Evolutionary conservation across 2,113 vertebrate genomes (phyloP).

Genomic region (Anolis carolinensis): DNA sequence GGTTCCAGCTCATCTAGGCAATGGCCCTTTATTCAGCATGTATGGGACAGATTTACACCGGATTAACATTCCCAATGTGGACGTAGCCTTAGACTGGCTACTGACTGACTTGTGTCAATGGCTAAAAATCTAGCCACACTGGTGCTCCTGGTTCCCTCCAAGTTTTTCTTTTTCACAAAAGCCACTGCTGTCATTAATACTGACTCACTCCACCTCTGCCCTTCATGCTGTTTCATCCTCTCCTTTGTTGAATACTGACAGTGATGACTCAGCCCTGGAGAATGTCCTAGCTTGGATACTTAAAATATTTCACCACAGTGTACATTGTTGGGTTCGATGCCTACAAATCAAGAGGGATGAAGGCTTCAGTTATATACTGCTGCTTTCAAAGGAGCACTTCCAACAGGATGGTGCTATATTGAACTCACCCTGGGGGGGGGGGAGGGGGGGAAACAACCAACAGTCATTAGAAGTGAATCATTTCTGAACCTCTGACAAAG

Average conservation of each 20-base stretch:
- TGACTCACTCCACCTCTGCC: not conserved
- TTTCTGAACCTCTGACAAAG: not conserved
- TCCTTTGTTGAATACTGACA: not conserved
- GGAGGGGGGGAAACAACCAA: not conserved
- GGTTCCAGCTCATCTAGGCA: too few species aligned
- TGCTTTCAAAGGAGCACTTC: not conserved
- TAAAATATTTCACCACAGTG: not conserved
- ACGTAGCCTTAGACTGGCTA: not conserved
- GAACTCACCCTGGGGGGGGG: not conserved
- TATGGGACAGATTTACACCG: not conserved
- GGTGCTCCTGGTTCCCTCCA: not conserved
- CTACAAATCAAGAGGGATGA: not conserved
- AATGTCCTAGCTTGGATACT: constrained; percentile 8
- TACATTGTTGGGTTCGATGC: not conserved
- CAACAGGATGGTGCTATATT: not conserved
- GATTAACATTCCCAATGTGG: too few species aligned
- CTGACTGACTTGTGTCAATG: too few species aligned
- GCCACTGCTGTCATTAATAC: not conserved
- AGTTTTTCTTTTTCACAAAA: not conserved
- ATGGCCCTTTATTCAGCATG: not conserved
- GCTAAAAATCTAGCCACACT: not conserved
- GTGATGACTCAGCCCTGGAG: constrained; percentile 2
- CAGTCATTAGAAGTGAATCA: not conserved
- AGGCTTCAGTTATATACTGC: not conserved
- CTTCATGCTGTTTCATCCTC: not conserved